phyloP scores from a whole-genome alignment of 2,797 vertebrate genomes.

The Halcyon leucocephala region DNA sequence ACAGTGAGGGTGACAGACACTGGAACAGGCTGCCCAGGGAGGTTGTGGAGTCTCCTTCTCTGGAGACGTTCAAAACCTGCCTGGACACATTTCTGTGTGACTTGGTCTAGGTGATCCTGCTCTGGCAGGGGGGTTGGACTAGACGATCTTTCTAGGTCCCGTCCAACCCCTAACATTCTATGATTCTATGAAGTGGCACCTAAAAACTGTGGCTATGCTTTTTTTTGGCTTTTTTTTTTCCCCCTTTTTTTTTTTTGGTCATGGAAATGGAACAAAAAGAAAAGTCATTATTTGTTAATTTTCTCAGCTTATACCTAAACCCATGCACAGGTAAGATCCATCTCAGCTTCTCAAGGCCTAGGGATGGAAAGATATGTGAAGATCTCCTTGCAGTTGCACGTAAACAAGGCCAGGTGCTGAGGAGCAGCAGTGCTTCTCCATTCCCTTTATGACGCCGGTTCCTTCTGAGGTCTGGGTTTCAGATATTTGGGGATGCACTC shows the following conservation, averaged over 20 bases:
- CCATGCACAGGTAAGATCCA: not conserved
- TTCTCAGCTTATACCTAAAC: not conserved
- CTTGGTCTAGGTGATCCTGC: too few species aligned
- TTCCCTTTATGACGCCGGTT: not conserved
- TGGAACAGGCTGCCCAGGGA: too few species aligned
- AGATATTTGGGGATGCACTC: not conserved
- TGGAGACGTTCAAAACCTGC: too few species aligned
- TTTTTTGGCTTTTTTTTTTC: too few species aligned
- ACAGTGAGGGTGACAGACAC: too few species aligned
- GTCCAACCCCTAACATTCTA: too few species aligned
- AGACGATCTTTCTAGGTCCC: too few species aligned
- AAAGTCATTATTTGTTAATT: not conserved
- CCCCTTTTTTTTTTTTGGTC: not conserved
- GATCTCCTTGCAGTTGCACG: fast-evolving
- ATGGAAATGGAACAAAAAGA: not conserved
- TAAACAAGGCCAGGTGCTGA: not conserved
- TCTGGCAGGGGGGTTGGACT: too few species aligned
- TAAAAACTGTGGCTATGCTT: not conserved
- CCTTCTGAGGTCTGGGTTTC: not conserved
- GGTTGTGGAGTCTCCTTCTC: too few species aligned
- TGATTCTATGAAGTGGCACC: too few species aligned
- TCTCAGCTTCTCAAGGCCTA: not conserved
- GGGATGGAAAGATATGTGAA: not conserved
- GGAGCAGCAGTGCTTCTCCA: not conserved
- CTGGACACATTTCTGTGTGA: too few species aligned